Evolutionary conservation across 2,113 vertebrate species (phyloP).

Genomic region (Odobenus rosmarus): DNA sequence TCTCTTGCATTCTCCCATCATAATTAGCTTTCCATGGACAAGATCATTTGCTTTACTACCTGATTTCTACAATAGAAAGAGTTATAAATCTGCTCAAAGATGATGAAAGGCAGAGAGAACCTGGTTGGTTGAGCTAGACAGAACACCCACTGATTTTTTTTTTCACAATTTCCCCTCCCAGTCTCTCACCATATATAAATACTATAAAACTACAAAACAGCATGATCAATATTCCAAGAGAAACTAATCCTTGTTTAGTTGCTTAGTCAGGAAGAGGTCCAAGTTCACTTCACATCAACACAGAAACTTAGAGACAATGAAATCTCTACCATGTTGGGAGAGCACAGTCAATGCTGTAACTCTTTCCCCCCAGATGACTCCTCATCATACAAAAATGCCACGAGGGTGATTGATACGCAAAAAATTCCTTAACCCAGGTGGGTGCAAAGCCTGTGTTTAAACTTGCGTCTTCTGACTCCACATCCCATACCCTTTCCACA

Average conservation of each 20-base stretch:
- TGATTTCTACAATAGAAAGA: background rate
- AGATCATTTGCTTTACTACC: background rate
- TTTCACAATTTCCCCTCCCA: background rate
- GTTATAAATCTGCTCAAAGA: slow-evolving; percentile 2
- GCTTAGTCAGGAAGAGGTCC: background rate
- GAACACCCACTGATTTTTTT: background rate
- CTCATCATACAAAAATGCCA: background rate
- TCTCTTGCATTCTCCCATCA: background rate
- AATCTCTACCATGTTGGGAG: background rate
- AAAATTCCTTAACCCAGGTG: background rate
- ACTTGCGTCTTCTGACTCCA: background rate
- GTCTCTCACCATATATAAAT: background rate
- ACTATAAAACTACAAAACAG: background rate
- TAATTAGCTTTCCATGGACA: background rate
- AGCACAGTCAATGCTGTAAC: background rate
- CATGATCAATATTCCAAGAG: background rate
- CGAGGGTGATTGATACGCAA: background rate
- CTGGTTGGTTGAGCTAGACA: background rate
- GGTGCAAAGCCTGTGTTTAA: background rate
- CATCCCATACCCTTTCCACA: background rate
- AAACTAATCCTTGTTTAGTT: background rate
- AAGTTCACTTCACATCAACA: background rate
- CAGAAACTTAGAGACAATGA: background rate
- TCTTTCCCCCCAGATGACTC: background rate
- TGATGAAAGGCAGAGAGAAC: background rate